These are phyloP conservation scores for Anhinga anhinga DNA, from an alignment of 2,113 vertebrate species.

Conservation along the genomic window DNA sequence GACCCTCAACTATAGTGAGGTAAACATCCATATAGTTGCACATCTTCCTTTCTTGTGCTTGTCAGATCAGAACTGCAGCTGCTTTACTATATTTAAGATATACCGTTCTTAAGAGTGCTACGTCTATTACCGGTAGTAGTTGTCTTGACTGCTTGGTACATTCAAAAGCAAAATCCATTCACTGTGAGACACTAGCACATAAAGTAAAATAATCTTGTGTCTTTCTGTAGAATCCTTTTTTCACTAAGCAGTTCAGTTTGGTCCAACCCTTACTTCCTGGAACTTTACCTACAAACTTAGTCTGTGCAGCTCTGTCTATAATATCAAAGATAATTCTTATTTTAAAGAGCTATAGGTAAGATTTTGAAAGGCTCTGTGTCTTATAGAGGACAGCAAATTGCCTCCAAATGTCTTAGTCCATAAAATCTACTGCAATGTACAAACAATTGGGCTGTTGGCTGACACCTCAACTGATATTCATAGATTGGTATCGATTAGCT, in stretches of 20 bases:
- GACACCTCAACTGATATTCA: background rate
- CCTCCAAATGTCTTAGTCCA: background rate
- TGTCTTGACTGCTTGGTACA: background rate
- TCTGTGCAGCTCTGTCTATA: background rate
- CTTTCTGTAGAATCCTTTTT: background rate
- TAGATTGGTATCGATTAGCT: background rate
- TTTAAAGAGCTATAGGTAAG: background rate
- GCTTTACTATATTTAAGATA: background rate
- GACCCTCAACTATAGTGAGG: background rate
- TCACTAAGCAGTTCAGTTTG: background rate
- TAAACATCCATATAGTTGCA: background rate
- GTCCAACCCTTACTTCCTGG: background rate
- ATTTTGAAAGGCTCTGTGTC: background rate
- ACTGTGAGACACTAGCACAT: background rate
- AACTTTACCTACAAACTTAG: background rate
- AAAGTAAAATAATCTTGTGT: background rate
- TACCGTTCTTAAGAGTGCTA: background rate
- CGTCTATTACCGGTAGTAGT: background rate
- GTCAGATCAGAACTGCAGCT: background rate
- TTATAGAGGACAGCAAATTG: background rate
- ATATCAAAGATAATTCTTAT: background rate
- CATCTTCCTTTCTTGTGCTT: background rate
- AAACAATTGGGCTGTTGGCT: background rate
- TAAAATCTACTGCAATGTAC: background rate
- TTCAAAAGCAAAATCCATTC: background rate